Evolutionary conservation across 1,140 invertebrate species (phyloP).

Genomic region (Anastrepha ludens): DNA sequence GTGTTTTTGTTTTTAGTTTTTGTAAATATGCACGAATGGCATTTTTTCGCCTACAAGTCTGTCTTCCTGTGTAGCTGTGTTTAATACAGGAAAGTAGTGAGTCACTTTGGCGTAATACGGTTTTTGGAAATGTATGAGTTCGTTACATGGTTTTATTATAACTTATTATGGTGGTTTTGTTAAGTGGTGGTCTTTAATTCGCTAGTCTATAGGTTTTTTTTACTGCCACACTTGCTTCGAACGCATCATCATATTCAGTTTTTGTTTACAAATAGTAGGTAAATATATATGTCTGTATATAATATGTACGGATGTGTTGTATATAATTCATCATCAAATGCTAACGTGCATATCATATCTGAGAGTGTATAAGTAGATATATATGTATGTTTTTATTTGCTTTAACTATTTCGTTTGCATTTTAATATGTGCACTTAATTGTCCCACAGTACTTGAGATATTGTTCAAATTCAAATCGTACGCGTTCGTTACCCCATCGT

Average conservation of each 20-base stretch:
- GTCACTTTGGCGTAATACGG: not conserved
- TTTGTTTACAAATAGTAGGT: conserved; percentile 35
- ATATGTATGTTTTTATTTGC: not conserved
- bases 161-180: conserved; percentile 25
- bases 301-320: conserved; percentile 4
- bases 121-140: not conserved
- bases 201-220: conserved; percentile 22
- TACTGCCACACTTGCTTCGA: not conserved
- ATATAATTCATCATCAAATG: conserved; percentile 41
- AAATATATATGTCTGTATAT: conserved; percentile 29
- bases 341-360: conserved; percentile 6
- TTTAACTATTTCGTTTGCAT: not conserved
- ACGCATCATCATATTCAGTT: not conserved
- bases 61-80: not conserved
- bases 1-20: not conserved
- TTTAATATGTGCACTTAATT: conserved; percentile 43
- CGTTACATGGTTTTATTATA: not conserved
- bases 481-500: no score
- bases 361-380: conserved; percentile 10
- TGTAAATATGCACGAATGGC: conserved; percentile 9
- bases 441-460: conserved; percentile 34
- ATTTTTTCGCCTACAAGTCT: not conserved
- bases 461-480: conserved; percentile 27
- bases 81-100: not conserved
- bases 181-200: conserved; percentile 24